phyloP scores from a whole-genome alignment of 2,113 vertebrate species.

The Syngnathus scovelli region DNA sequence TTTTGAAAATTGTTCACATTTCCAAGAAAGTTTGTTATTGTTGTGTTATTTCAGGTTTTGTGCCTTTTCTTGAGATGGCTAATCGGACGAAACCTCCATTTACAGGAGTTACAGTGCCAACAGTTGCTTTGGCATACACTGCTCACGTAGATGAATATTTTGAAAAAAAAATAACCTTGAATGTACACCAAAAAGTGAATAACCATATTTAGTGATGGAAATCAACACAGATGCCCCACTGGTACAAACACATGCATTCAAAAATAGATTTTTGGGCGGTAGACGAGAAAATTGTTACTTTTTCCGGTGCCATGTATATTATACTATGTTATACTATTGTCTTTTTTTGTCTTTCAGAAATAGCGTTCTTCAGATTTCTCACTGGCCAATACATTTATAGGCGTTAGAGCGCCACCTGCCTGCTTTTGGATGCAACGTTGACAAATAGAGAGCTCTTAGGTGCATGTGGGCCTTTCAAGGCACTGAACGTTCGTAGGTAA shows the following conservation, averaged over 20 bases:
- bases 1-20: not conserved
- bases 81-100: not conserved
- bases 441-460: not conserved
- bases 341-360: not conserved
- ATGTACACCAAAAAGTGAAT: not conserved
- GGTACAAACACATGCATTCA: not conserved
- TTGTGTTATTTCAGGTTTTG: not conserved
- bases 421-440: not conserved
- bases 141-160: not conserved
- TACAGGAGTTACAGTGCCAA: not conserved
- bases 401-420: not conserved
- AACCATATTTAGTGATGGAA: not conserved
- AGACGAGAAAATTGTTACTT: not conserved
- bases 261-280: not conserved
- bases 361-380: not conserved
- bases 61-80: not conserved
- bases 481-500: not conserved
- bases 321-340: not conserved
- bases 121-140: not conserved
- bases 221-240: not conserved
- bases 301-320: not conserved
- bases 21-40: not conserved
- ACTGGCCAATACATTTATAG: not conserved
- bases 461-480: too few relatives aligned
- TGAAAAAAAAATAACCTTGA: not conserved